Evolutionary conservation across 2,797 vertebrate genomes (phyloP), one percentile per base, ranked within the genome.

Genomic region (Rhabdophis nuchalis): DNA sequence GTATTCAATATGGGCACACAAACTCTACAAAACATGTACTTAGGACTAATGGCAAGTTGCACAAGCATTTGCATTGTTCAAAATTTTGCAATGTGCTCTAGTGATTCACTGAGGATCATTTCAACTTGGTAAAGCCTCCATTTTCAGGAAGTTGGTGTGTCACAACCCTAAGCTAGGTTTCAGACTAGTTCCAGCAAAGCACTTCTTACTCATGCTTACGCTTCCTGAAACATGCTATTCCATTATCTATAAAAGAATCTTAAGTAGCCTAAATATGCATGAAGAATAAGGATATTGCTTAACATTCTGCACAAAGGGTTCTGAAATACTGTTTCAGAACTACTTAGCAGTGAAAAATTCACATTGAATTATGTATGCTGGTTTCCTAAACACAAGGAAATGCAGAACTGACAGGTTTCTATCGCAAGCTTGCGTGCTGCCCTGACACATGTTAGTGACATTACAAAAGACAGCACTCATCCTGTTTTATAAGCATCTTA

Each of bases 61-160:
- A 93, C 64, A 90, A 56, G 27, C 23, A 85, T 60, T 89, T 50
- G 16, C 50, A 32, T 25, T 27, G 25, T 32, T 87, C 23, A 86
- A 68, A 18, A 60, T 93, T 90, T 90, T 89, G 88, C 64, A 85
- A 56, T 82, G 50, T 29, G 46, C 61, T 57, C 46, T 50, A 90
- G 36, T 90, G 85, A 93, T 90, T 90, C 86, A 85, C 7, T 93
- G 85, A 29, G 7, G 41, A 52, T n/a, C 41, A 68, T 88, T 89
- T 12, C 52, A 91, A 90, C 64, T 92, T 90, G 56, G 56, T 58
- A n/a, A 87, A 82, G 27, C 64, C 52, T 87, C 54, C 54, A 82
- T n/a, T 88, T 88, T 93, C 92, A 93, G 92, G 92, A 93, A 91
- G 89, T 91, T 29, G 64, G 54, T 5, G 36, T 90, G 50, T 89